These are phyloP conservation scores for Lochmaea crataegi DNA, from an alignment of 2,888 invertebrate species.

Conservation along the genomic window DNA sequence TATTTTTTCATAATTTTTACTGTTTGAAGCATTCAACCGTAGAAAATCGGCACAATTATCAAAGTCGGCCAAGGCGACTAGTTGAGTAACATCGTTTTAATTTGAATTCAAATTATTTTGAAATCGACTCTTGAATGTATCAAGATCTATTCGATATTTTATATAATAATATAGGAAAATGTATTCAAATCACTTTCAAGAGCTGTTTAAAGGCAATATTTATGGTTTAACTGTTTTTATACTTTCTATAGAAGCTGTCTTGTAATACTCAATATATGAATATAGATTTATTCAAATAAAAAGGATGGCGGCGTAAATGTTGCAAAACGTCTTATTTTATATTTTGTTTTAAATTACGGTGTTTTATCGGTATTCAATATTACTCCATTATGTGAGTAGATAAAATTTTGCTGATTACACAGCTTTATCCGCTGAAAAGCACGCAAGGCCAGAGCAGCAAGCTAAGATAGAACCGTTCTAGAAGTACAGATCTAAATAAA, in stretches of 20 bases:
- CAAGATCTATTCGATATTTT: conserved; percentile 11
- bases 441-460: too few relatives aligned
- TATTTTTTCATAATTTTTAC: conserved; percentile 52
- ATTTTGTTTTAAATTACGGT: not conserved
- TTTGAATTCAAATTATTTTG: conserved; percentile 35
- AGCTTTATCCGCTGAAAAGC: too few relatives aligned
- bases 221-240: conserved; percentile 7
- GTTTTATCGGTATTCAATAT: not conserved
- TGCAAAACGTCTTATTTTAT: not conserved
- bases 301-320: not conserved
- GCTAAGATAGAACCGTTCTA: too few relatives aligned
- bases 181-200: conserved; percentile 3
- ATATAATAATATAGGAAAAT: conserved; percentile 2
- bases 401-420: too few relatives aligned
- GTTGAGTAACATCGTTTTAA: conserved; percentile 37
- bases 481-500: too few relatives aligned
- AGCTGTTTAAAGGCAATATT: not conserved
- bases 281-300: not conserved
- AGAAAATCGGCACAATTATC: conserved; percentile 55
- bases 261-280: conserved; percentile 5
- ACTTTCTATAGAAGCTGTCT: not conserved
- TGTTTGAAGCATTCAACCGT: conserved; percentile 50
- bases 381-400: not conserved
- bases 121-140: conserved; percentile 20
- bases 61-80: conserved; percentile 55